phyloP scores from a whole-genome alignment of 2,888 invertebrate genomes.

The Trileptium ribeirensis region DNA sequence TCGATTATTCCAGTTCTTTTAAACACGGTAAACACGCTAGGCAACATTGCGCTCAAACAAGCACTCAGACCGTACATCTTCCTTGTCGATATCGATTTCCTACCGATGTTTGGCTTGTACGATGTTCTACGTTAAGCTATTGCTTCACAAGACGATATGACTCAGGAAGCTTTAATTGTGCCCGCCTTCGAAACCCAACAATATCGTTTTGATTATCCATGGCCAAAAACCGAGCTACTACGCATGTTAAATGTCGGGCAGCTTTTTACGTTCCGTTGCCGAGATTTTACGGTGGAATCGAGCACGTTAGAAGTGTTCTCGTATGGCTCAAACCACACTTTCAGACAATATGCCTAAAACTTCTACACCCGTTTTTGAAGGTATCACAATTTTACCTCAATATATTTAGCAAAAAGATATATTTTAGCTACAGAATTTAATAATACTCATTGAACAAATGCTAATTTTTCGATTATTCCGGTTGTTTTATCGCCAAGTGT shows the following conservation, averaged over 20 bases:
- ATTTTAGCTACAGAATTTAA: too few relatives aligned
- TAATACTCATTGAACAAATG: too few relatives aligned
- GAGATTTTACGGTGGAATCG: too few relatives aligned
- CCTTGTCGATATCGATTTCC: conserved; percentile 79
- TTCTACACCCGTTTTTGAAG: too few relatives aligned
- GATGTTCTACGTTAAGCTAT: conserved; percentile 63
- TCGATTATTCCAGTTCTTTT: too few relatives aligned
- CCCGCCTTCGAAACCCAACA: conserved; percentile 84
- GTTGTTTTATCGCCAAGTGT: too few relatives aligned
- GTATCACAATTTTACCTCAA: too few relatives aligned
- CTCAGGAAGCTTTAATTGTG: conserved; percentile 64
- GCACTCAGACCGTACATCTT: conserved; percentile 75
- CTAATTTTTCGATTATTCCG: too few relatives aligned
- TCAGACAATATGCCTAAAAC: too few relatives aligned
- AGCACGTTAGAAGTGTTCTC: too few relatives aligned
- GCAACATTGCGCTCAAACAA: conserved; percentile 74
- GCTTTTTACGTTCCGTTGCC: conserved; percentile 70
- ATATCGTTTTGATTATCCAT: conserved; percentile 70
- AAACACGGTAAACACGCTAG: conserved; percentile 78
- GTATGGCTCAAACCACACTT: too few relatives aligned
- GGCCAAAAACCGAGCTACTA: conserved; percentile 68
- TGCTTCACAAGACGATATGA: conserved; percentile 42
- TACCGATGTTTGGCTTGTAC: conserved; percentile 74
- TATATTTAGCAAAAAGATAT: too few relatives aligned
- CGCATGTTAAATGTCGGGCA: conserved; percentile 66